phyloP scores from a whole-genome alignment of 2,797 vertebrate genomes.

The Ptychobarbus kaznakovi region DNA sequence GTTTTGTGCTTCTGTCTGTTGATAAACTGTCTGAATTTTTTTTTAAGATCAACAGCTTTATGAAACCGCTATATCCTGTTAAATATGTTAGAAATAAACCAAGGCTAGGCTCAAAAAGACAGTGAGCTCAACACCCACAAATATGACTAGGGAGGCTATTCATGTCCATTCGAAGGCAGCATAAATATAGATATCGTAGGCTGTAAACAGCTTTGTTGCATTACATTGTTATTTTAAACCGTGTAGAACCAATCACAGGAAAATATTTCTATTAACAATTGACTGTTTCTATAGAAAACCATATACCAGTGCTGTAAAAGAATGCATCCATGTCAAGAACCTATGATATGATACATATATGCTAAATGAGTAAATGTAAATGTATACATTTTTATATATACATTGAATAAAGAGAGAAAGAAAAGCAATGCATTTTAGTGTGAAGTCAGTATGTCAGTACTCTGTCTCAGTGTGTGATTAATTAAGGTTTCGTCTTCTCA shows the following conservation, averaged over 20 bases:
- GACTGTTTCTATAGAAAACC: background rate
- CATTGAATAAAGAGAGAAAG: too few relatives aligned
- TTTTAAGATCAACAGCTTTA: background rate
- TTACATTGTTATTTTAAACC: background rate
- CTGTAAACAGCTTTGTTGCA: background rate
- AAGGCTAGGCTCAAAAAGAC: background rate
- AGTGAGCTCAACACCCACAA: too few relatives aligned
- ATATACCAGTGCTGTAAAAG: too few relatives aligned
- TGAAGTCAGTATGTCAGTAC: background rate
- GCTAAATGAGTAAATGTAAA: too few relatives aligned
- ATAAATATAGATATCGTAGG: background rate
- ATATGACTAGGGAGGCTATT: too few relatives aligned
- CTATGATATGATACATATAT: too few relatives aligned
- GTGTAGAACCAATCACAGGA: background rate
- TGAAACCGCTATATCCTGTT: background rate
- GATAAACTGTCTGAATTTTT: background rate
- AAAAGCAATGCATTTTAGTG: background rate
- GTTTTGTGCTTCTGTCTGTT: background rate
- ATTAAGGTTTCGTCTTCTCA: slow-evolving; percentile 46
- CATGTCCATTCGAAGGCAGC: too few relatives aligned
- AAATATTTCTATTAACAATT: background rate
- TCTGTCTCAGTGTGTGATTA: background rate
- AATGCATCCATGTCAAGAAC: too few relatives aligned
- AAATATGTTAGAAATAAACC: background rate
- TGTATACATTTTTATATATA: too few relatives aligned